Evolutionary conservation across 2,888 invertebrate species (phyloP).

Genomic region (Dicyrtoma fusca): DNA sequence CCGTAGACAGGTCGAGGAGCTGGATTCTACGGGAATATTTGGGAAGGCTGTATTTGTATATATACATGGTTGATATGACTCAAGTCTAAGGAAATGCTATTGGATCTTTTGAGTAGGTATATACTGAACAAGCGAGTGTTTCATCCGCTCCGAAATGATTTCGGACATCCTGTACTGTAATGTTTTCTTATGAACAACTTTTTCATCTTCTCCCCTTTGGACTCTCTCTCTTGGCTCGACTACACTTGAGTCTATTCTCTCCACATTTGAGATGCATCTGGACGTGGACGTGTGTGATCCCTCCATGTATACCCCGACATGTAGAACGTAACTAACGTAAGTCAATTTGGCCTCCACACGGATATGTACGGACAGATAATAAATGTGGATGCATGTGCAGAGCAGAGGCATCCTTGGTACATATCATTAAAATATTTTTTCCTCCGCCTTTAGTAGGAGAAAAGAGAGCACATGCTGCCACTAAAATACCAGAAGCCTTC

Average conservation of each 20-base stretch:
- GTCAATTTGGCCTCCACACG: too few species aligned
- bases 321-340: too few species aligned
- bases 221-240: constrained; percentile 17
- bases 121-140: constrained; percentile 39
- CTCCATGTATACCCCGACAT: too few species aligned
- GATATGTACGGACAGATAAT: too few species aligned
- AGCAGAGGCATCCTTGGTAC: constrained; percentile 1
- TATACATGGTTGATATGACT: constrained; percentile 1
- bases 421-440: constrained; percentile 19
- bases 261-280: too few species aligned
- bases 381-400: too few species aligned
- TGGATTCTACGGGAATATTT: too few species aligned
- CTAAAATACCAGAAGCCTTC: constrained; percentile 37
- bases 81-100: constrained; percentile 37
- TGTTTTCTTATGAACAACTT: constrained; percentile 38
- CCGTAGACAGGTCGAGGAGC: too few species aligned
- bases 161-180: constrained; percentile 42
- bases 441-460: constrained; percentile 1
- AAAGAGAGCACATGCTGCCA: constrained; percentile 41
- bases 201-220: constrained; percentile 22
- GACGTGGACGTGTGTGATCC: too few species aligned
- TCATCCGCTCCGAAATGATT: constrained; percentile 39
- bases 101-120: constrained; percentile 36
- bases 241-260: constrained; percentile 3
- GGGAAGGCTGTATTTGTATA: too few species aligned